A percentile compares a stretch with the other conserved stretches of the same genome.
These are phyloP conservation scores for Aspidapion aeneum DNA, from an alignment of 2,888 invertebrate species.

Conservation along the genomic window DNA sequence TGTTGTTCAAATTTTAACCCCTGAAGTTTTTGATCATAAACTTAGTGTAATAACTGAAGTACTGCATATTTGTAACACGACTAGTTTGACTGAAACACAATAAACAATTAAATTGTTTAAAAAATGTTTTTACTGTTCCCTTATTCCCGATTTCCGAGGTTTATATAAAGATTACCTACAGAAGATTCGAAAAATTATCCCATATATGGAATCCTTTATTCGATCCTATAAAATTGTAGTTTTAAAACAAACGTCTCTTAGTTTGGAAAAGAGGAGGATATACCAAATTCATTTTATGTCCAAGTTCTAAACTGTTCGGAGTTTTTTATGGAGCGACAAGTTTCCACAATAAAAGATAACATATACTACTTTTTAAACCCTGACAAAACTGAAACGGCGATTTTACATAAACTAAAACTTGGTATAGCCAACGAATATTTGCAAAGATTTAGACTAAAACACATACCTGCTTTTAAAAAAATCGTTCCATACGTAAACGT, in stretches of 20 bases:
- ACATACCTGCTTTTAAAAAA: constrained; percentile 47
- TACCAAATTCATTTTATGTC: constrained; percentile 61
- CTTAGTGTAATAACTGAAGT: constrained; percentile 18
- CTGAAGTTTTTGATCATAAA: constrained; percentile 25
- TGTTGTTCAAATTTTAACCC: constrained; percentile 31
- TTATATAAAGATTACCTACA: constrained; percentile 55
- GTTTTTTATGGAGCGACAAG: constrained; percentile 62
- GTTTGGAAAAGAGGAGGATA: constrained; percentile 55
- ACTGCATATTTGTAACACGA: constrained; percentile 12
- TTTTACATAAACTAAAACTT: constrained; percentile 33
- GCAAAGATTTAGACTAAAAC: constrained; percentile 49
- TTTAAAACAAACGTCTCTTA: constrained; percentile 46
- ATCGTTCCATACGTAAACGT: constrained; percentile 50
- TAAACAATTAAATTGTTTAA: not conserved
- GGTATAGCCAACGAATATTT: constrained; percentile 58
- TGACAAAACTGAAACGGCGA: constrained; percentile 24
- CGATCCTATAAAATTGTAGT: constrained; percentile 23
- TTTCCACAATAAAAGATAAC: constrained; percentile 55
- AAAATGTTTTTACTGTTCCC: not conserved
- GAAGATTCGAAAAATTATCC: constrained; percentile 27
- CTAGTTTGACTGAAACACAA: not conserved
- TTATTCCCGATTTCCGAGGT: constrained; percentile 64
- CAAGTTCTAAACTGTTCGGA: constrained; percentile 62
- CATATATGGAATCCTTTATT: constrained; percentile 34
- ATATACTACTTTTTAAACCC: constrained; percentile 41